These are phyloP conservation scores for Connochaetes taurinus DNA, from an alignment of 2,113 vertebrate species.

Conservation along the genomic window DNA sequence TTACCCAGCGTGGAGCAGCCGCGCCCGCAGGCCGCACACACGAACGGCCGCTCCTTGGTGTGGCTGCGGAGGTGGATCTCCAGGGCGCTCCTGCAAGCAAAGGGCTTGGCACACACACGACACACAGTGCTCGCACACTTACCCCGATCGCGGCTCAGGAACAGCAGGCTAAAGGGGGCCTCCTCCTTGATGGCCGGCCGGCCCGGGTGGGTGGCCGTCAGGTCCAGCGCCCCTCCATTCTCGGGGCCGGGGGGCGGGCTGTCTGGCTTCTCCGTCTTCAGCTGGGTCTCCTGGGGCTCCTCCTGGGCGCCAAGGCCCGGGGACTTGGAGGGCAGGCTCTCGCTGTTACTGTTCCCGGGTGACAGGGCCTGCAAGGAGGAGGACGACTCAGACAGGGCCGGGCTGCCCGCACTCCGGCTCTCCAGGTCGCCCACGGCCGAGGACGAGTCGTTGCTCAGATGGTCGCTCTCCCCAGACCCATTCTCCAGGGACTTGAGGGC, in stretches of 20 bases:
- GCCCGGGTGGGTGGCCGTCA: constrained; percentile 89
- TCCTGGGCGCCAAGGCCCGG: constrained; percentile 85
- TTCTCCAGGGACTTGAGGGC: constrained; percentile 88
- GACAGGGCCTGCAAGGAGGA: constrained; percentile 93
- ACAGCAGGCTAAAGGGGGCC: constrained; percentile 95
- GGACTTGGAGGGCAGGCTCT: constrained; percentile 92
- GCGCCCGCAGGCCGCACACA: constrained; percentile 85
- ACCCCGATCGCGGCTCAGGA: constrained; percentile 97
- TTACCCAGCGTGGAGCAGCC: constrained; percentile 89
- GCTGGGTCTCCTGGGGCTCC: constrained; percentile 86
- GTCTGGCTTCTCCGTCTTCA: constrained; percentile 97
- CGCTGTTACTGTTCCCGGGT: constrained; percentile 89
- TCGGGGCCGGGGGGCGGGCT: constrained; percentile 87
- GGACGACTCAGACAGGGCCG: constrained; percentile 93
- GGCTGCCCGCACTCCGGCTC: constrained; percentile 93
- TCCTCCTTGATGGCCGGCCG: constrained; percentile 95
- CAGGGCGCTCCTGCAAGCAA: constrained; percentile 85
- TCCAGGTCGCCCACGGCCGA: constrained; percentile 90
- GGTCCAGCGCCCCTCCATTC: constrained; percentile 93
- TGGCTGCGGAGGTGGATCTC: constrained; percentile 85
- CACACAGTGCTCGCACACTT: constrained; percentile 83
- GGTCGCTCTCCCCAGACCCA: constrained; percentile 90
- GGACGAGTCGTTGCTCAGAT: constrained; percentile 90
- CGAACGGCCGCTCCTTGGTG: constrained; percentile 86
- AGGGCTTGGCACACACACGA: constrained; percentile 86